phyloP scores from a whole-genome alignment of 2,888 invertebrate genomes.

The Rhopalosiphum nymphaeae region DNA sequence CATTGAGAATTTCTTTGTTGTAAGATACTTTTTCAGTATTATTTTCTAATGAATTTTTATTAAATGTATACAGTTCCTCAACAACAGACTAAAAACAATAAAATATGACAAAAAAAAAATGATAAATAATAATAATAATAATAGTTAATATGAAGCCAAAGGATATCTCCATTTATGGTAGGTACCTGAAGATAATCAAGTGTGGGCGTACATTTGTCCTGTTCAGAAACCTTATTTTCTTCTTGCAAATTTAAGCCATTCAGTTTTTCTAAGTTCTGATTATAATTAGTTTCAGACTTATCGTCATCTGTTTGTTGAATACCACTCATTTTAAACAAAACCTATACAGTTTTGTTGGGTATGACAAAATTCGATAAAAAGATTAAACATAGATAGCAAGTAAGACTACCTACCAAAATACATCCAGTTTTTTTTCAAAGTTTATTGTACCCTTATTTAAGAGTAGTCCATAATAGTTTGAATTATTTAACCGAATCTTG shows the following conservation, averaged over 20 bases:
- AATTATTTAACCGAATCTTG: not conserved
- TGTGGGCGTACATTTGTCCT: conserved; percentile 33
- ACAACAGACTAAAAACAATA: not conserved
- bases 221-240: not conserved
- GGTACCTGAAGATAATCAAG: conserved; percentile 52
- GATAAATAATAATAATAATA: no score
- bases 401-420: not conserved
- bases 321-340: conserved; percentile 10
- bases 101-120: not conserved
- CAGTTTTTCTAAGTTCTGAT: not conserved
- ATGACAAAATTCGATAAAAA: not conserved
- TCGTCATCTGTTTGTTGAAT: not conserved
- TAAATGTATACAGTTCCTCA: conserved; percentile 28
- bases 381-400: not conserved
- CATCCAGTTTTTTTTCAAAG: not conserved
- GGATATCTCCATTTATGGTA: conserved; percentile 28
- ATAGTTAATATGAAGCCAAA: not conserved
- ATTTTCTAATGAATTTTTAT: conserved; percentile 10
- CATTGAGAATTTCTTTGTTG: not conserved
- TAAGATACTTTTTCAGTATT: not conserved
- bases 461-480: not conserved
- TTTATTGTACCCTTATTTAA: not conserved
- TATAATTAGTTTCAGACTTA: not conserved
- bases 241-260: not conserved
- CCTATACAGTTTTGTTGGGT: not conserved